Base-by-base conservation (phyloP, 2,888 invertebrate genomes). In the Brenthis hecate region DNA sequence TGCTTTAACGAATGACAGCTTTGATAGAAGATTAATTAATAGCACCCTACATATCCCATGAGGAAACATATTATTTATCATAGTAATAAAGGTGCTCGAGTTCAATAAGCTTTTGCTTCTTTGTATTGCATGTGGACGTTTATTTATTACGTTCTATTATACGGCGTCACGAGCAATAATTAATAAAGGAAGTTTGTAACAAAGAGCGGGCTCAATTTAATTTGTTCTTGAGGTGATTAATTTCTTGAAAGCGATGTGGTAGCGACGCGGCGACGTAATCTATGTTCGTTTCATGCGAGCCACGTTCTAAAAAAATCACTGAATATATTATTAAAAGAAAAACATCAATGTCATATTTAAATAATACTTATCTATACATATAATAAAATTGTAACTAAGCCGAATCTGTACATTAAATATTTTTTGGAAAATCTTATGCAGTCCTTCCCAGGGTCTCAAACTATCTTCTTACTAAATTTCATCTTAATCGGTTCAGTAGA, bases 161-260 rank as follows among this genome's bases (percentile, higher is more conserved):
- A 60, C 60, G 28, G 23, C 55, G 50, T 56, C 43, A 62, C 50
- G 36, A 28, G 53, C 50, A 16, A 56, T 56, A 67, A 70, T 70
- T 65, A 70, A 65, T 70, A 67, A 64, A 67, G 60, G 56, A 69
- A 62, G n/a, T 64, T 66, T 50, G 56, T 54, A 43, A 64, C 16
- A 69, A 69, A 65, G 66, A 66, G 66, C 51, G 28, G 51, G 51
- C 56, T 69, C 47, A 53, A 64, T 64, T 66, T 67, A 67, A 69
- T 71, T 56, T 64, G 61, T 69, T 69, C 60, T 55, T 64, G 28
- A 50, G 13, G 51, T 55, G 66, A 69, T 66, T 69, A 66, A 69
- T 72, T 61, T 69, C 60, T 58, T 66, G 43, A 67, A 69, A 65
- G 71, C 60, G 60, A 53, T 69, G 69, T 28, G 71, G 66, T 56